phyloP scores from a whole-genome alignment of 2,113 vertebrate species.

The Cephalopholis sonnerati region DNA sequence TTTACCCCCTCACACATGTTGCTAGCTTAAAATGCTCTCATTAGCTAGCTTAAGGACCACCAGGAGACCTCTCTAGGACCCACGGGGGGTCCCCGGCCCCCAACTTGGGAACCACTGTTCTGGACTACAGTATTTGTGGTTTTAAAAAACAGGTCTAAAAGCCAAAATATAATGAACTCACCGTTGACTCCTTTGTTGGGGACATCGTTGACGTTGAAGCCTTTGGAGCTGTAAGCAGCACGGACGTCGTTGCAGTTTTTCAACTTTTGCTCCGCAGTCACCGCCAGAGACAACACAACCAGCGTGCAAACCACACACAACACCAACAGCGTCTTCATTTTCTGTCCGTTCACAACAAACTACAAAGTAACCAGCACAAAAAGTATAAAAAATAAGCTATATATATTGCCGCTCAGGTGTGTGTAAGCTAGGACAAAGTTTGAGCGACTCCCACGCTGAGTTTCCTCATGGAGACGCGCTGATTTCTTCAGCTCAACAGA shows the following conservation, averaged over 20 bases:
- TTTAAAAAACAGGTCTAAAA: background rate
- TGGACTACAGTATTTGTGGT: background rate
- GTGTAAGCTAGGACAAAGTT: constrained; percentile 60
- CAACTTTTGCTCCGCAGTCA: constrained; percentile 87
- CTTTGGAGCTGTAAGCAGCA: constrained; percentile 90
- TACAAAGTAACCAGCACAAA: background rate
- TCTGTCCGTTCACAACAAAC: background rate
- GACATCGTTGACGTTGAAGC: constrained; percentile 92
- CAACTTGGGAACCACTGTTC: constrained; percentile 16
- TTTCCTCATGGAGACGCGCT: constrained; percentile 81
- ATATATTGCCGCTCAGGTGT: constrained; percentile 4
- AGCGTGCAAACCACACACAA: constrained; percentile 83
- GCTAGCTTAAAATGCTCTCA: constrained; percentile 25
- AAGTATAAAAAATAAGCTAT: background rate
- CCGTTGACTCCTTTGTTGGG: constrained; percentile 91
- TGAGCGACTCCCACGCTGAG: constrained; percentile 65
- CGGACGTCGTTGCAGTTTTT: constrained; percentile 93
- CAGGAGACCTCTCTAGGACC: background rate
- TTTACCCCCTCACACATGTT: constrained; percentile 31
- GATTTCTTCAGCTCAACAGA: constrained; percentile 65
- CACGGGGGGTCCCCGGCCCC: constrained; percentile 11
- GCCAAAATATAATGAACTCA: constrained; percentile 71
- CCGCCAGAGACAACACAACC: constrained; percentile 76
- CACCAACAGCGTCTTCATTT: constrained; percentile 80
- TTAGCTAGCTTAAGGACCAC: constrained; percentile 15